Percentiles rank a stretch among this genome's conserved stretches.
phyloP scores from a whole-genome alignment of 2,113 vertebrate genomes.

The Poeciliopsis turrubarensis region DNA sequence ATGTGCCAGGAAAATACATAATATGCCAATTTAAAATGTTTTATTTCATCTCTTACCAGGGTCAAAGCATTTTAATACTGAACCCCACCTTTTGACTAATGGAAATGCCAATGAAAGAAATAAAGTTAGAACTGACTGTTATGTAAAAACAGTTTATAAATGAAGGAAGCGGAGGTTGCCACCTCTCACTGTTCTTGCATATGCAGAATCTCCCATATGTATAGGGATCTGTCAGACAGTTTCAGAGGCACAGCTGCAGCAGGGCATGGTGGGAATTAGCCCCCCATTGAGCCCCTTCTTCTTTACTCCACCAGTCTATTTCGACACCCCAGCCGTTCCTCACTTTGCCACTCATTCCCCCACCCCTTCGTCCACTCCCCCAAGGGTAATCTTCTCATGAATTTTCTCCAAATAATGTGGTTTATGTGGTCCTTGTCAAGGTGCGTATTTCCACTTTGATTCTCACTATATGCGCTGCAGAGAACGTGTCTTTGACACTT shows the following conservation, averaged over 20 bases:
- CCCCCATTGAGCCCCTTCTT: conserved; percentile 90
- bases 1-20: no score
- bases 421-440: conserved; percentile 86
- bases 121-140: conserved; percentile 22
- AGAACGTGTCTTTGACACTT: conserved; percentile 15
- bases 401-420: conserved; percentile 90
- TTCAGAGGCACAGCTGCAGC: conserved; percentile 93
- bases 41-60: neutral
- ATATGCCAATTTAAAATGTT: neutral
- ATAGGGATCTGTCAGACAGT: conserved; percentile 89
- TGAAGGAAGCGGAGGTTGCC: conserved; percentile 60
- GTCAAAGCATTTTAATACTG: neutral
- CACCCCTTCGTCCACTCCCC: conserved; percentile 48
- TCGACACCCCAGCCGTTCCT: conserved; percentile 85
- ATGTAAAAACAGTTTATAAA: conserved; percentile 49
- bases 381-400: conserved; percentile 80
- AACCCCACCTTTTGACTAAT: neutral
- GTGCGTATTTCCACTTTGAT: conserved; percentile 33
- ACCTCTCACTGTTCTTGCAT: conserved; percentile 69
- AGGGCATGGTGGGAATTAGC: conserved; percentile 93
- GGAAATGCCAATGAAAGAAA: neutral
- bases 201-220: conserved; percentile 68
- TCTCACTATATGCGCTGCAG: conserved; percentile 27
- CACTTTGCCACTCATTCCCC: conserved; percentile 77
- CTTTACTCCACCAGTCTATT: conserved; percentile 86